Conservation (phyloP, 35 echinoderm and acorn worm genomes). For the Holothuria glaberrima region DNA sequence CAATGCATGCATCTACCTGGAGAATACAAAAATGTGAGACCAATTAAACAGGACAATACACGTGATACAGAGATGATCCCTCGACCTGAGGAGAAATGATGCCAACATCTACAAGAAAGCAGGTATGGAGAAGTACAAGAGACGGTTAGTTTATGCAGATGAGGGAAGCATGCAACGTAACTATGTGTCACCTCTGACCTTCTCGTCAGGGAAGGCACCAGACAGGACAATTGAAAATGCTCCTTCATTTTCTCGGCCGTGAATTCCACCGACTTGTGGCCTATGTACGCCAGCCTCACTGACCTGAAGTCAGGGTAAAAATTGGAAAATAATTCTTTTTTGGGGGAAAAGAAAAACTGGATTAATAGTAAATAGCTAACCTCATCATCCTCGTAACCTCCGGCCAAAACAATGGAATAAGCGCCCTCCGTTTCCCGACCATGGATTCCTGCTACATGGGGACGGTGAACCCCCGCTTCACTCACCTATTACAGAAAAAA, state of each 20-base stretch:
- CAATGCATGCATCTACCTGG: too few relatives aligned
- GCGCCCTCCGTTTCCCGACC: constrained; percentile 95
- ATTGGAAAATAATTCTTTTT: constrained; percentile 35
- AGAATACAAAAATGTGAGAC: too few relatives aligned
- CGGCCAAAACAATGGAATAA: constrained; percentile 98
- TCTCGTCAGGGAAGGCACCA: constrained; percentile 52
- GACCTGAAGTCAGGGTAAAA: constrained; percentile 51
- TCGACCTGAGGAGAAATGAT: not conserved
- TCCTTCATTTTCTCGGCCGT: constrained; percentile 55
- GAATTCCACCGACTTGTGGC: constrained; percentile 58
- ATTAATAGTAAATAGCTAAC: constrained; percentile 59
- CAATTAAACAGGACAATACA: too few relatives aligned
- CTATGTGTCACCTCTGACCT: constrained; percentile 63
- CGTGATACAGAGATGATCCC: not conserved
- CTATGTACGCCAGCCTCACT: constrained; percentile 60
- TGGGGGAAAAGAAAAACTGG: constrained; percentile 26
- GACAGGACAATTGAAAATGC: constrained; percentile 62
- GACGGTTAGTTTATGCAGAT: constrained; percentile 25
- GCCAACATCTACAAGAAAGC: not conserved
- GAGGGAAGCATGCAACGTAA: constrained; percentile 47
- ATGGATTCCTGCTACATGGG: constrained; percentile 98
- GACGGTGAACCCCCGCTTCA: constrained; percentile 94
- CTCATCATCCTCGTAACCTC: constrained; percentile 99
- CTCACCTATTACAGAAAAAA: constrained; percentile 76
- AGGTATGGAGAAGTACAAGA: not conserved